A percentile compares a stretch with the other conserved stretches of the same genome.
phyloP scores from a whole-genome alignment of 2,113 vertebrate species.

The Aegypius monachus region DNA sequence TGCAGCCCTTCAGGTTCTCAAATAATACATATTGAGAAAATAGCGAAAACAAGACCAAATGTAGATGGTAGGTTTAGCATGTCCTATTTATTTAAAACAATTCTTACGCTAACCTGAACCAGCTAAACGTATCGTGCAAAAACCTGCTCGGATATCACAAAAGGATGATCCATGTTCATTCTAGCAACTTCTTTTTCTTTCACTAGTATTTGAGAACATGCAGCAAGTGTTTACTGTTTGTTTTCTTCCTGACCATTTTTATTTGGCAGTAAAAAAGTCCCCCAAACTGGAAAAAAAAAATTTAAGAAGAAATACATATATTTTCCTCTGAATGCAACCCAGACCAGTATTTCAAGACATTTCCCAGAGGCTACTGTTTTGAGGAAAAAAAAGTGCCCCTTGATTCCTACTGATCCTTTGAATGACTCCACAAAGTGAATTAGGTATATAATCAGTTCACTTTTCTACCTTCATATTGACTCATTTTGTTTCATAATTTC shows the following conservation, averaged over 20 bases:
- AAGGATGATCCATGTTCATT: neutral
- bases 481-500: neutral
- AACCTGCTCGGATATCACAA: neutral
- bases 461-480: neutral
- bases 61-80: neutral
- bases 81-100: neutral
- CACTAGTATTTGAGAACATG: neutral
- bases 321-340: neutral
- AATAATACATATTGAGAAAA: neutral
- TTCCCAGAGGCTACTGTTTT: neutral
- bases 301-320: neutral
- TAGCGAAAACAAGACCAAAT: neutral
- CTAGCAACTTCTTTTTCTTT: neutral
- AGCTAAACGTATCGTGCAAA: neutral
- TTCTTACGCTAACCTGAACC: neutral
- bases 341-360: neutral
- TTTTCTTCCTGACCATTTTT: neutral
- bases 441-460: neutral
- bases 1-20: neutral
- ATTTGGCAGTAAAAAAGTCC: neutral
- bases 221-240: neutral
- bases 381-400: neutral
- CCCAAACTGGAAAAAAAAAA: neutral
- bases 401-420: neutral
- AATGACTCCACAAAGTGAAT: neutral